phyloP scores from a whole-genome alignment of 2,113 vertebrate genomes.

The Hypanus sabinus region DNA sequence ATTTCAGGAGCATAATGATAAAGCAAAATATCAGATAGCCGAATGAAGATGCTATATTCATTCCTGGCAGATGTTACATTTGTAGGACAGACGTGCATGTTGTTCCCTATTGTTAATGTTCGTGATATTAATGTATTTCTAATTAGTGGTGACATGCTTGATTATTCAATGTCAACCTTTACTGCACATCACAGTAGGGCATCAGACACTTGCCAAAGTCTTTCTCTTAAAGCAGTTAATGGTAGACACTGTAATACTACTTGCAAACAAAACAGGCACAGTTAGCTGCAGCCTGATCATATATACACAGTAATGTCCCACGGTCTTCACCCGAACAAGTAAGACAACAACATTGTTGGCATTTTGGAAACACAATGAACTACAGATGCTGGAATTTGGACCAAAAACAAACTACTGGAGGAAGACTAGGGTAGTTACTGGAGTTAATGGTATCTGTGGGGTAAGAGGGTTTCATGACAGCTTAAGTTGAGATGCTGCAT shows the following conservation, averaged over 20 bases:
- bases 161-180: not conserved
- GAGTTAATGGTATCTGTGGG: no score
- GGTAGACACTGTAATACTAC: not conserved
- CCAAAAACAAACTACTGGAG: no score
- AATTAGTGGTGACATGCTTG: not conserved
- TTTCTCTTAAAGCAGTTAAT: not conserved
- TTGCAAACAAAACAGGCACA: not conserved
- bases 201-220: not conserved
- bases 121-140: constrained; percentile 9
- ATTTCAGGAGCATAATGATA: not conserved
- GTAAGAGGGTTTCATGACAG: no score
- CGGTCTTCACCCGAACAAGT: not conserved
- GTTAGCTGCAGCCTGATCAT: not conserved
- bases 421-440: no score
- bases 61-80: not conserved
- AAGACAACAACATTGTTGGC: no score
- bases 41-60: not conserved
- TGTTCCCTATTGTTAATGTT: not conserved
- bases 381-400: no score
- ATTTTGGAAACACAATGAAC: no score
- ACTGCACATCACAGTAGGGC: not conserved
- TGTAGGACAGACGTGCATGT: not conserved
- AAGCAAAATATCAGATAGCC: not conserved
- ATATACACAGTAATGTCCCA: not conserved
- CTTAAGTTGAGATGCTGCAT: no score